Conservation (phyloP, 2,888 invertebrate genomes). For the Napeogenes sylphis region DNA sequence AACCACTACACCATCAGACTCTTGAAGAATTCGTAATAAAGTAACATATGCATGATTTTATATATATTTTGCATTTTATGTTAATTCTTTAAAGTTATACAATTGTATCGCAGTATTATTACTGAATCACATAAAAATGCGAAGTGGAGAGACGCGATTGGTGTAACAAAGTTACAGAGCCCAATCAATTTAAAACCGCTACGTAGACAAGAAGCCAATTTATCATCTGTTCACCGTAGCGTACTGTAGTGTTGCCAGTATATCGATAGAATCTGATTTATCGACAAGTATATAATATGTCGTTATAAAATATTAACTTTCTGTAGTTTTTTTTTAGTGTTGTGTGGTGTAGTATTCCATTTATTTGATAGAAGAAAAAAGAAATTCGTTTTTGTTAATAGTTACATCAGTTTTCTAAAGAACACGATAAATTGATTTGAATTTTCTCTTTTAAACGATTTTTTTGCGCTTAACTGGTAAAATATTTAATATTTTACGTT, state of each 20-base stretch:
- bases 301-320: background rate
- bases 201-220: conserved; percentile 38
- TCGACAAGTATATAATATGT: background rate
- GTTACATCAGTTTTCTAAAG: no score
- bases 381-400: no score
- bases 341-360: no score
- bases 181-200: conserved; percentile 39
- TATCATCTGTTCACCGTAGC: conserved; percentile 33
- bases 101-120: background rate
- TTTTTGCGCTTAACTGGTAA: no score
- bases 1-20: no score
- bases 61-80: background rate
- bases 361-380: no score
- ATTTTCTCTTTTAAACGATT: no score
- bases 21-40: no score
- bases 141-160: conserved; percentile 14
- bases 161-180: conserved; percentile 31
- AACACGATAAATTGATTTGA: no score
- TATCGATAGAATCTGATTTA: conserved; percentile 12
- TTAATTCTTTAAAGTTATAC: no score
- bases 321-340: background rate
- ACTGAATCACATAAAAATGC: conserved; percentile 11
- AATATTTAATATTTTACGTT: no score
- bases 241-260: conserved; percentile 27
- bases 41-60: no score